Base-by-base conservation (phyloP, 2,888 invertebrate genomes). In the Helleia helle region DNA sequence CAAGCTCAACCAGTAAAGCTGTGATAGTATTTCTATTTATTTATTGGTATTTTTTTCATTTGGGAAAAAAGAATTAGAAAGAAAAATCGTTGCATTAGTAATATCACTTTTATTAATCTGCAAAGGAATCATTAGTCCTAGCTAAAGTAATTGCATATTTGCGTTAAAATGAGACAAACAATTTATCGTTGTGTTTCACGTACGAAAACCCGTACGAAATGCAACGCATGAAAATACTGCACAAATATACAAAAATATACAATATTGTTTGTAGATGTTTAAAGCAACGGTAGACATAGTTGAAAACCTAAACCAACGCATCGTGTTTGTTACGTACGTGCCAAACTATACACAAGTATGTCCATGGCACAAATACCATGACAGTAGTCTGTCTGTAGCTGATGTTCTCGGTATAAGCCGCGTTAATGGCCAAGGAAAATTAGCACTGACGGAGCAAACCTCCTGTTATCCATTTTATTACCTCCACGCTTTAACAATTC, bases 381-480 rank as follows among this genome's bases (percentile, higher is more conserved):
- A 72, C 71, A 74, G 72, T 68, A 58, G 61, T 52, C 65, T 67
- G 71, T 69, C 59, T 62, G 63, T 52, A 50, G 42, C 52, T 58
- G 55, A 61, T 56, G 58, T 55, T 58, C 56, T 31, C 55, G 49
- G 50, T 71, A 72, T 61, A 62, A 66, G 48, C 54, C 48, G 56
- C 65, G 74, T 72, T 75, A 74, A 75, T 74, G 62, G 62, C 55
- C 55, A 62, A 55, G 51, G 56, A 56, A 65, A 71, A 75, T 75
- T 76, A 75, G 68, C 76, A 65, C 64, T 58, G 56, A 26, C 42
- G 57, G 61, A 66, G 66, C 62, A 57, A 60, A 59, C 58, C 62
- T 61, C 65, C 62, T 62, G 66, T 59, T 69, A 70, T 43, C 22
- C 67, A 68, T 74, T 69, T 72, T 63, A 64, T 58, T 57, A 53